Evolutionary conservation across 2,888 invertebrate species (phyloP).

Genomic region (Drosophila quinaria): DNA sequence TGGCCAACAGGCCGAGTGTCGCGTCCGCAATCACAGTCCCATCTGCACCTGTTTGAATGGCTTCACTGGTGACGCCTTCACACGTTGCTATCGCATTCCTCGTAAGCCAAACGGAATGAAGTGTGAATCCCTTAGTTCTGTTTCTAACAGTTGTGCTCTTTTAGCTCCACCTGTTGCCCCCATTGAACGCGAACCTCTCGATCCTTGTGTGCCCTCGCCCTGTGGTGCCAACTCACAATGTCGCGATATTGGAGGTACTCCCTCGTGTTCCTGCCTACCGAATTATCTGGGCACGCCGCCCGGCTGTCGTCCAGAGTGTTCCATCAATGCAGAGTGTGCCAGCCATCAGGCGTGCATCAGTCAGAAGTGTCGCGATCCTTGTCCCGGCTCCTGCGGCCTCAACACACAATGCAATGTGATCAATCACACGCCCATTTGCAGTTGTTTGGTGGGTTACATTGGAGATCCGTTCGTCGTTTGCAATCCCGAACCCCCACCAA

Average conservation of each 20-base stretch:
- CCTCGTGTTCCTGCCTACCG: slow-evolving; percentile 90
- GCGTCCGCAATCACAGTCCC: slow-evolving; percentile 90
- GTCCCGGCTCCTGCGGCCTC: slow-evolving; percentile 88
- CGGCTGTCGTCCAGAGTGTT: slow-evolving; percentile 92
- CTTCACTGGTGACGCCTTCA: slow-evolving; percentile 88
- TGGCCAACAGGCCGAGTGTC: slow-evolving; percentile 90
- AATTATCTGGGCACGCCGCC: slow-evolving; percentile 91
- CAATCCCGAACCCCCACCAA: slow-evolving; percentile 85
- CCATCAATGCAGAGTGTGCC: slow-evolving; percentile 90
- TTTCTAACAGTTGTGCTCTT: slow-evolving; percentile 6
- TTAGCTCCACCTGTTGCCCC: slow-evolving; percentile 71
- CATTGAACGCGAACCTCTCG: slow-evolving; percentile 76
- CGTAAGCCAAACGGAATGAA: slow-evolving; percentile 72
- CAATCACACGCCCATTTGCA: slow-evolving; percentile 90
- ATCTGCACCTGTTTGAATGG: slow-evolving; percentile 90
- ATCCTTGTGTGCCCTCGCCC: slow-evolving; percentile 91
- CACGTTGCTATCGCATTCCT: slow-evolving; percentile 86
- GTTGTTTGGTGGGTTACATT: slow-evolving; percentile 88
- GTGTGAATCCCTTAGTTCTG: neutral
- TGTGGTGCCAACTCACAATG: slow-evolving; percentile 92
- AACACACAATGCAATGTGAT: slow-evolving; percentile 89
- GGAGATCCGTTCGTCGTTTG: slow-evolving; percentile 89
- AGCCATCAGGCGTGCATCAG: slow-evolving; percentile 90
- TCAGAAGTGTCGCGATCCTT: slow-evolving; percentile 91
- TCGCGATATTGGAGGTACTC: slow-evolving; percentile 86